Percentiles rank a stretch among this genome's conserved stretches.
These are phyloP conservation scores for Chaetodon auriga DNA, from an alignment of 2,113 vertebrate species.

Conservation along the genomic window DNA sequence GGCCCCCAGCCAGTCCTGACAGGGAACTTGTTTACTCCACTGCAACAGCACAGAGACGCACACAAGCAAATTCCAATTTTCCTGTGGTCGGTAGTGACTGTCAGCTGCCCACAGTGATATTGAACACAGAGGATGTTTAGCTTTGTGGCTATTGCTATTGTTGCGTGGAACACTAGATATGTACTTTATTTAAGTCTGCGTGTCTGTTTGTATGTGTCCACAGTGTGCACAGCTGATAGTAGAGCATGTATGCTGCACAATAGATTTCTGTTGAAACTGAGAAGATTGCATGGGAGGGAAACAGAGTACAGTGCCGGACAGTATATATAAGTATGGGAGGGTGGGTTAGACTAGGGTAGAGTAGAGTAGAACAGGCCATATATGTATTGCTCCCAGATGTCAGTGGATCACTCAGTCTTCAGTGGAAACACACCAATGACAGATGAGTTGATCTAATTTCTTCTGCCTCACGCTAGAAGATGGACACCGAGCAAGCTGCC, in stretches of 20 bases:
- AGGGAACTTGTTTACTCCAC: constrained; percentile 28
- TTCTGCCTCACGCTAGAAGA: constrained; percentile 23
- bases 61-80: constrained; percentile 14
- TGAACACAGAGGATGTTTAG: constrained; percentile 18
- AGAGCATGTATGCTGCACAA: background rate
- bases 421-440: constrained; percentile 28
- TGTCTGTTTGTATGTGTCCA: background rate
- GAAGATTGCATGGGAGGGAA: too few species aligned
- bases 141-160: constrained; percentile 16
- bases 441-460: constrained; percentile 50
- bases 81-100: constrained; percentile 28
- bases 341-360: background rate
- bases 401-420: background rate
- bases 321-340: background rate
- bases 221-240: background rate
- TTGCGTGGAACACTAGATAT: constrained; percentile 1
- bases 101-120: constrained; percentile 21
- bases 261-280: background rate
- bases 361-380: background rate
- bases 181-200: background rate
- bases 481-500: constrained; percentile 4
- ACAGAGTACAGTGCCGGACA: too few species aligned
- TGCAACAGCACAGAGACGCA: constrained; percentile 18
- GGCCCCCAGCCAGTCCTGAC: constrained; percentile 24
- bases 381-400: constrained; percentile 24